Evolutionary conservation across 2,797 vertebrate species (phyloP), one percentile per base, ranked within the genome.

Genomic region (Propithecus perrieri): DNA sequence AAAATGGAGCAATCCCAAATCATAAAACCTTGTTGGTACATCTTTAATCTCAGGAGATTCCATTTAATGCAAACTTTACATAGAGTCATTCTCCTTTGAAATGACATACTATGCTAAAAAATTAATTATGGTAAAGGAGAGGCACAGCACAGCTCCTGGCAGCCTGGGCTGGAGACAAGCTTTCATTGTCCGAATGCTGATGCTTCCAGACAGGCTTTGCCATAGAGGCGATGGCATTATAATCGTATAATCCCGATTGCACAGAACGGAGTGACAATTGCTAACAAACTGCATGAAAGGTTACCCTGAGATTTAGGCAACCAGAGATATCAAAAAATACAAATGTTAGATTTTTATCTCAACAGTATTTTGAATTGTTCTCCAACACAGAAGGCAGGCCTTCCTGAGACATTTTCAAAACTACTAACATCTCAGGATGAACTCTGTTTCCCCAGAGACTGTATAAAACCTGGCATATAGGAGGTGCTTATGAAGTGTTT

Each of bases 1-100:
- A 94, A 96, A 97, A 75, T 48, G 30, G 38, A 93, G 22, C 24
- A 53, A 71, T 89, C 11, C 33, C 69, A 93, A 92, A 55, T 83
- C 53, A 69, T 69, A 95, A 97, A 95, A 50, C 59, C 41, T 69
- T 50, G 6, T 26, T n/a, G 55, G 17, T 78, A 6, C 46, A 88
- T 79, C 55, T 96, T 74, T 76, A 55, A 72, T 90, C 33, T 79
- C 81, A 81, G 78, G 28, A 91, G 74, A 95, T 78, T 30, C 26
- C 33, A n/a, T n/a, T 83, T 79, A 96, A 65, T 86, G 5, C 59
- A 84, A 76, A 79, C 7, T 35, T 46, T 43, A 61, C 4, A 18
- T 20, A 78, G 8, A 87, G 4, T 55, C 38, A 55, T 87, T 67
- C 41, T 43, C 28, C 79, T 80, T 95, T 85, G 75, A 86, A 87